Evolutionary conservation across 2,113 vertebrate genomes (phyloP).

Genomic region (Anseranas semipalmata): DNA sequence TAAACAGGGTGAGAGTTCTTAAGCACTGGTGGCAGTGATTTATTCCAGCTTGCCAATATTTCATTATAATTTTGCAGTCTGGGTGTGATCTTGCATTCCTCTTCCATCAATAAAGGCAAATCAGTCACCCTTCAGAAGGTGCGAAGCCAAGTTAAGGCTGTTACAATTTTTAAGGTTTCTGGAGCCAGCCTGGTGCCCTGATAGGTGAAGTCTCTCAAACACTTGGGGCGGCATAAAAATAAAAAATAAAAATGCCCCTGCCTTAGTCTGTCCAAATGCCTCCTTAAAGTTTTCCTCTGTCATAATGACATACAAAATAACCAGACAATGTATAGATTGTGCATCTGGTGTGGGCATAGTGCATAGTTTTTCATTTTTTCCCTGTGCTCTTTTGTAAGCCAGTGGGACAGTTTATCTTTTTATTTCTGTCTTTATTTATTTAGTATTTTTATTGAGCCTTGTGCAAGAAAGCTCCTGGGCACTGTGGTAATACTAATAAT

Average conservation of each 20-base stretch:
- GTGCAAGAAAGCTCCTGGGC: background rate
- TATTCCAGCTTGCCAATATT: background rate
- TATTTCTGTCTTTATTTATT: background rate
- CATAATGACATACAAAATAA: background rate
- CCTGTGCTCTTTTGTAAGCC: background rate
- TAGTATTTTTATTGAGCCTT: background rate
- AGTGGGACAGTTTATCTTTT: background rate
- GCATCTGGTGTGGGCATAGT: background rate
- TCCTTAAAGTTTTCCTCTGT: background rate
- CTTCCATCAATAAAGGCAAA: background rate
- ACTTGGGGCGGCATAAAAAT: background rate
- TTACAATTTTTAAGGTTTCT: background rate
- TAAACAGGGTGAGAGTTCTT: background rate
- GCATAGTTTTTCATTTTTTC: background rate
- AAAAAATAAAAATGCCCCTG: background rate
- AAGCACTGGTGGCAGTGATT: background rate
- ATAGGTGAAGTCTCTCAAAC: background rate
- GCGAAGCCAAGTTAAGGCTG: background rate
- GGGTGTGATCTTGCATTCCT: background rate
- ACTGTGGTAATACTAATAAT: background rate
- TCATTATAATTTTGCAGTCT: background rate
- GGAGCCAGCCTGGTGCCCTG: background rate
- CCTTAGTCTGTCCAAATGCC: background rate
- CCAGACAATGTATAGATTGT: fast-evolving
- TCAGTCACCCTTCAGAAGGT: background rate